Percentiles rank a stretch among this genome's conserved stretches.
These are phyloP conservation scores for Propithecus perrieri DNA, from an alignment of 2,797 vertebrate genomes.

Conservation along the genomic window DNA sequence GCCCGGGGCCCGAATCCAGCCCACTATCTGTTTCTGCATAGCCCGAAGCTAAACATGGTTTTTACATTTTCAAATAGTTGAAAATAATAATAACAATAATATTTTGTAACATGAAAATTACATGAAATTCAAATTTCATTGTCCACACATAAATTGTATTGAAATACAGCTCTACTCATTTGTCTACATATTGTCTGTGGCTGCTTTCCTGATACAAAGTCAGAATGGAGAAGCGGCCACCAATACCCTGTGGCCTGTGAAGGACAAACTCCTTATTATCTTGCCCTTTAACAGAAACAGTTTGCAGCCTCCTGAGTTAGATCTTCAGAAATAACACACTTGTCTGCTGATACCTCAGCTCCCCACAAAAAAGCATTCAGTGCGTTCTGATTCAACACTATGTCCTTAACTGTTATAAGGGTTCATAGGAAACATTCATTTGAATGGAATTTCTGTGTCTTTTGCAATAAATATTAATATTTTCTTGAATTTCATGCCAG, in stretches of 20 bases:
- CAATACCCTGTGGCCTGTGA: neutral
- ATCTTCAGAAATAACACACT: neutral
- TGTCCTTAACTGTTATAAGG: constrained; percentile 12
- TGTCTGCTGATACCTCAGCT: neutral
- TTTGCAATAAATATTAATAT: constrained; percentile 31
- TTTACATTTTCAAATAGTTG: neutral
- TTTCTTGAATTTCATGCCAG: constrained; percentile 38
- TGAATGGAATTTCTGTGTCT: constrained; percentile 15
- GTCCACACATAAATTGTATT: neutral
- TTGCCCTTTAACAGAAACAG: neutral
- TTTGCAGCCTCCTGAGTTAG: neutral
- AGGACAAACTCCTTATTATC: neutral
- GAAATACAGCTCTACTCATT: neutral
- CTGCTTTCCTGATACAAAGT: neutral
- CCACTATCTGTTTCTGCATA: neutral
- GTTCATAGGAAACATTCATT: constrained; percentile 41
- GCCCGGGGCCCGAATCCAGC: neutral
- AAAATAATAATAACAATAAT: neutral
- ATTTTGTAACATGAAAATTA: neutral
- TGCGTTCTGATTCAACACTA: neutral
- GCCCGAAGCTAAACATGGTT: neutral
- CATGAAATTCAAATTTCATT: neutral
- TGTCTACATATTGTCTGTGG: neutral
- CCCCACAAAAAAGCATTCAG: neutral
- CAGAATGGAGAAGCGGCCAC: neutral